Evolutionary conservation across 2,888 invertebrate genomes (phyloP).

Genomic region (Dusona sp.): DNA sequence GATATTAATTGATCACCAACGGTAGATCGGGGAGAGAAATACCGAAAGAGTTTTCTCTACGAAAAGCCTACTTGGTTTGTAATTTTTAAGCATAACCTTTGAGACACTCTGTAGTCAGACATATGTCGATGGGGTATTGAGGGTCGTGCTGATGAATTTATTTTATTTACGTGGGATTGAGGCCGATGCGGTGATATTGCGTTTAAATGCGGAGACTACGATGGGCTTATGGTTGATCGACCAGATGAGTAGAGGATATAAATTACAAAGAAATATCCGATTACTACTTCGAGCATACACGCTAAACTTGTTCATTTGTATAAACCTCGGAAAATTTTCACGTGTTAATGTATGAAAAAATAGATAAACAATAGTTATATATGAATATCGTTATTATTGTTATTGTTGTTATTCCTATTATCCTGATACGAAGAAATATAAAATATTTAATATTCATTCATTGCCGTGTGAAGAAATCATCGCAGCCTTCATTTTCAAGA

Average conservation of each 20-base stretch:
- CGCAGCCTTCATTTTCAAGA: conserved; percentile 1
- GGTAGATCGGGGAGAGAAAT: background rate
- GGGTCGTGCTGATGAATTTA: conserved; percentile 25
- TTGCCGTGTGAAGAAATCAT: conserved; percentile 3
- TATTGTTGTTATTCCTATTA: background rate
- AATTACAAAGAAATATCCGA: conserved; percentile 64
- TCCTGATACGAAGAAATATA: background rate
- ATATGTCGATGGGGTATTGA: conserved; percentile 6
- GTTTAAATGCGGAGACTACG: conserved; percentile 6
- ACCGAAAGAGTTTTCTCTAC: background rate
- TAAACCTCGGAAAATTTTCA: conserved; percentile 27
- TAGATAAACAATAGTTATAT: background rate
- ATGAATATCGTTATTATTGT: background rate
- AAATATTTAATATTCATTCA: conserved; percentile 6
- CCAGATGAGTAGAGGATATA: conserved; percentile 55
- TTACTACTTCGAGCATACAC: conserved; percentile 27
- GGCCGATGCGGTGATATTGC: conserved; percentile 7
- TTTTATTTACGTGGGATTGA: conserved; percentile 14
- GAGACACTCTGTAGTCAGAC: background rate
- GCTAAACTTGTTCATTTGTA: background rate
- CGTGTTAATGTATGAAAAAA: background rate
- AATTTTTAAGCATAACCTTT: background rate
- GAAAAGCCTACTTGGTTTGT: background rate
- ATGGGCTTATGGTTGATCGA: conserved; percentile 54
- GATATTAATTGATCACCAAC: background rate